Evolutionary conservation across 2,113 vertebrate species (phyloP).

Genomic region (zebrafish (Danio rerio)): GRCz12tu NC_133200.1:12340501-12341000

Average conservation of each 20-base stretch:
- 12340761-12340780: conserved; percentile 15
- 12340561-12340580: conserved; percentile 27
- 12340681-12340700: background rate
- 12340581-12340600: conserved; percentile 37
- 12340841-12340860: background rate
- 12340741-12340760: background rate
- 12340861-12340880: conserved; percentile 25
- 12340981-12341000: conserved; percentile 42
- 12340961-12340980: conserved; percentile 45
- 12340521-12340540: conserved; percentile 7
- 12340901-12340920: conserved; percentile 28
- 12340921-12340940: conserved; percentile 4
- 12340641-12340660: conserved; percentile 19
- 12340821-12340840: conserved; percentile 6
- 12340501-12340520: background rate
- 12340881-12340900: conserved; percentile 36
- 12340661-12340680: background rate
- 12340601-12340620: conserved; percentile 43
- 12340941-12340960: conserved; percentile 33
- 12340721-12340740: background rate
- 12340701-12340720: conserved; percentile 22
- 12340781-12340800: background rate
- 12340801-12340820: conserved; percentile 1
- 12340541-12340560: background rate
- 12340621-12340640: conserved; percentile 34